Base-by-base conservation (phyloP, 2,797 vertebrate genomes). In the Pipistrellus nathusii region DNA sequence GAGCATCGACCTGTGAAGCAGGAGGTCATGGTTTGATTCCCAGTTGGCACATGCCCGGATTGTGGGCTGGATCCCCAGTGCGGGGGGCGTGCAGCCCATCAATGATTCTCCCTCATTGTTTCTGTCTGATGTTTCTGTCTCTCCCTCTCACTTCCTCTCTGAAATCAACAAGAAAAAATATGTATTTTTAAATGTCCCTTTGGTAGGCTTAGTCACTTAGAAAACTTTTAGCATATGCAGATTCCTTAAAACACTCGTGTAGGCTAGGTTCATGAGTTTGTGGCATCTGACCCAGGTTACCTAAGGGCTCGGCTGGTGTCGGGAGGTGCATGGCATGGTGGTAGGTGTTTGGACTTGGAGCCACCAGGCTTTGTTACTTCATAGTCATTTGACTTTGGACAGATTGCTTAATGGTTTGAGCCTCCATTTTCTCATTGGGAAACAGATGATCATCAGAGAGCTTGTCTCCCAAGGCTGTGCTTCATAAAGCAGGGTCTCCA, bases 391-490 rank as follows among this genome's bases (percentile, higher is more conserved):
- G 48, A 53, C 78, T 55, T 44, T 38, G 12, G 46, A 41, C 62
- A 44, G 76, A n/a, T 75, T 81, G 51, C 78, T 68, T 66, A 64
- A 86, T 69, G 48, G 77, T 76, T 41, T 18, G 30, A 92, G 15
- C 88, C 68, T 85, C 32, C 20, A 0, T 75, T n/a, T 94, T 83
- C 44, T 82, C 44, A 64, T 82, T 55, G 53, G n/a, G 94, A 72
- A 82, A 87, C 14, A 93, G 76, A 73, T 90, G 82, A 64, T 85
- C 21, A 73, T 75, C 25, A 62, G 59, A 92, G 38, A 84, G 44
- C 59, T 96, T 89, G 21, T 27, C 51, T 94, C 51, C 66, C 14
- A 46, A 46, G 82, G 62, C 82, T 83, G 23, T 68, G 76, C 23
- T 95, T 73, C 75, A 72, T 89, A 76, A 41, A 91, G 64, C 20